Evolutionary conservation across 2,888 invertebrate genomes (phyloP), one percentile per base, ranked within the genome.

Genomic region (Athrips mouffetella): DNA sequence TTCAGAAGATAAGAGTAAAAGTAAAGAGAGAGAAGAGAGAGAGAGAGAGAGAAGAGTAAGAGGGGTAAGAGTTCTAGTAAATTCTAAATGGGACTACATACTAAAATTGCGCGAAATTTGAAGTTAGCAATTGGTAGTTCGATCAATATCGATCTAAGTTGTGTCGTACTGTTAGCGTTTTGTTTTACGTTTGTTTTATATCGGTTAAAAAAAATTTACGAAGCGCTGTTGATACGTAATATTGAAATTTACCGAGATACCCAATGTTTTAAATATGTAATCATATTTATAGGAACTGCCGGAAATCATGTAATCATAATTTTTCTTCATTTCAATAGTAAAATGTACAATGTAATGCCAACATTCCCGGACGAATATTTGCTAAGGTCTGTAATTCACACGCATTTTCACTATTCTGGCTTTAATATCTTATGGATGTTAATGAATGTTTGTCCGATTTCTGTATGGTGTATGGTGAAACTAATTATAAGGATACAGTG

Each of bases 331-430:
- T 23, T 50, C 55, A 58, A 62, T 65, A 58, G 58, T 51, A 49
- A 57, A 61, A 56, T 61, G 55, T 63, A 59, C 63, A 65, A 62
- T 62, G 58, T 44, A 54, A 57, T 63, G 73, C 68, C 69, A 71
- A 78, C 71, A 73, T 79, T 75, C 63, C 60, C 53, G 62, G 53
- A 48, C 48, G 58, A 63, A 62, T 67, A 67, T 65, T 58, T 52
- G 47, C 18, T 52, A 53, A 57, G 60, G 58, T 63, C 53, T 60
- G 68, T 74, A 60, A 65, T 70, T 76, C 21, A 67, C 59, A 65
- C 74, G 75, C 81, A 76, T 80, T 73, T 59, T 62, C 62, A 54
- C 63, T 44, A 48, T 45, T 80, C 85, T 86, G 86, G 86, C 83
- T 82, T 79, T 49, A 67, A 67, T 58, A 84, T 29, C 84, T 80